These are phyloP conservation scores for Nomada flava DNA, from an alignment of 2,888 invertebrate genomes.

Conservation along the genomic window DNA sequence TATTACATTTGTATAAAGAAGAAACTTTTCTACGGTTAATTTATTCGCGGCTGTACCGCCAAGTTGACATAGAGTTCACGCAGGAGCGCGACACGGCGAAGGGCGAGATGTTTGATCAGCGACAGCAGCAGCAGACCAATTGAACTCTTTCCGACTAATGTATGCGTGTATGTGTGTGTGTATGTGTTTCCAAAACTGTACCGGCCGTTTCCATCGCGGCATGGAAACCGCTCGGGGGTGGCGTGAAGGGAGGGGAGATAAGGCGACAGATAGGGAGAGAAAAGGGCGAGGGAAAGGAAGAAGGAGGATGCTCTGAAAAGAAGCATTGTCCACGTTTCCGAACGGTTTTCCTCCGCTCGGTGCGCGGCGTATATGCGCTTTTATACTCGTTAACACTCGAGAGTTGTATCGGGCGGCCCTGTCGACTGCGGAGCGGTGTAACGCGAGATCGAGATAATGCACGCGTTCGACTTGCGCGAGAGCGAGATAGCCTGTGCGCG, in stretches of 20 bases:
- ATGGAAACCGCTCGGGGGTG: conserved; percentile 8
- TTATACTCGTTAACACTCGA: conserved; percentile 47
- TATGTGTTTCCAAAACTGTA: background rate
- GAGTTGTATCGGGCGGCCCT: conserved; percentile 47
- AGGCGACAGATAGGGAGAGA: background rate
- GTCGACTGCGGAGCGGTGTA: conserved; percentile 26
- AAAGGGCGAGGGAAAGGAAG: conserved; percentile 1
- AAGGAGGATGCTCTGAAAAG: conserved; percentile 52
- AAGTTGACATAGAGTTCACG: conserved; percentile 68
- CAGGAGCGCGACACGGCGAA: conserved; percentile 17
- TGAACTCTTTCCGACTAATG: no score
- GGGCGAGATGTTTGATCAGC: conserved; percentile 53
- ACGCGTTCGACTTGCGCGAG: conserved; percentile 36
- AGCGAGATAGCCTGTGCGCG: conserved; percentile 13
- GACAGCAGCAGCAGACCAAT: background rate
- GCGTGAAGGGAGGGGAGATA: background rate
- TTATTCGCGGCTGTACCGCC: conserved; percentile 83
- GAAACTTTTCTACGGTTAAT: conserved; percentile 83
- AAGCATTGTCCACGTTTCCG: conserved; percentile 61
- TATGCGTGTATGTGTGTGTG: no score
- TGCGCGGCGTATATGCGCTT: conserved; percentile 42
- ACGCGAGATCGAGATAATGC: conserved; percentile 54
- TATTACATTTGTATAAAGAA: conserved; percentile 84
- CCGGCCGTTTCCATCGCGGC: conserved; percentile 15
- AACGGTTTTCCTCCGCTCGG: conserved; percentile 57